phyloP scores from a whole-genome alignment of 2,888 invertebrate genomes.

The Erannis defoliaria region DNA sequence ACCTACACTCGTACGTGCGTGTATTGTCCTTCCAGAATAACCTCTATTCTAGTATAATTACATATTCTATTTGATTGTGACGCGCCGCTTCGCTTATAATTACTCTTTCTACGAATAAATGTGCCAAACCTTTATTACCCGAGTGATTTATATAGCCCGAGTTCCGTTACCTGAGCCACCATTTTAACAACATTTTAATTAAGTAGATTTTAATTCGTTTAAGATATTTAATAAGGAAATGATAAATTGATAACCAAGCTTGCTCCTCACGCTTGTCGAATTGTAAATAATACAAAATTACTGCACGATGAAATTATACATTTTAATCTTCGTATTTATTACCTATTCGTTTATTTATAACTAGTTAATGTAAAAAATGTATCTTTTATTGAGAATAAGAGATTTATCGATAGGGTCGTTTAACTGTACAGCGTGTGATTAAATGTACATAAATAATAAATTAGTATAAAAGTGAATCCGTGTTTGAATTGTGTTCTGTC shows the following conservation, averaged over 20 bases:
- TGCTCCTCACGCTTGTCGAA: conserved; percentile 80
- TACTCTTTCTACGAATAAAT: conserved; percentile 55
- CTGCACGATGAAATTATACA: conserved; percentile 68
- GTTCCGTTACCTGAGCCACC: conserved; percentile 45
- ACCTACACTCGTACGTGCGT: conserved; percentile 53
- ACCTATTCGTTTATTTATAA: conserved; percentile 64
- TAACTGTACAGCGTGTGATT: conserved; percentile 81
- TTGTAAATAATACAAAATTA: conserved; percentile 74
- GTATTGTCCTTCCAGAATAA: conserved; percentile 60
- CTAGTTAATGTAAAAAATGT: conserved; percentile 70
- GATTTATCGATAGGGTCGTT: conserved; percentile 69
- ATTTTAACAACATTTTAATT: conserved; percentile 45
- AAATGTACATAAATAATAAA: conserved; percentile 71
- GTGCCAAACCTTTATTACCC: conserved; percentile 68
- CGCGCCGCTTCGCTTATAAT: conserved; percentile 63
- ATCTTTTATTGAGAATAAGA: conserved; percentile 80
- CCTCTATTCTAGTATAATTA: conserved; percentile 53
- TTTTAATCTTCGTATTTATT: conserved; percentile 63
- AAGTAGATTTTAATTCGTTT: conserved; percentile 46
- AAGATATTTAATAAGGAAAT: conserved; percentile 36
- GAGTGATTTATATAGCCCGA: conserved; percentile 38
- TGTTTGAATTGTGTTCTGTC: conserved; percentile 43
- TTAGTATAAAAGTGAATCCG: conserved; percentile 72
- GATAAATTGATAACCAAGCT: conserved; percentile 74
- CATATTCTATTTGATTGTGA: conserved; percentile 59